These are phyloP conservation scores for Aurelia sp. DNA, from an alignment of 30 jellyfish, hydroid and myxozoan species.

Conservation along the genomic window DNA sequence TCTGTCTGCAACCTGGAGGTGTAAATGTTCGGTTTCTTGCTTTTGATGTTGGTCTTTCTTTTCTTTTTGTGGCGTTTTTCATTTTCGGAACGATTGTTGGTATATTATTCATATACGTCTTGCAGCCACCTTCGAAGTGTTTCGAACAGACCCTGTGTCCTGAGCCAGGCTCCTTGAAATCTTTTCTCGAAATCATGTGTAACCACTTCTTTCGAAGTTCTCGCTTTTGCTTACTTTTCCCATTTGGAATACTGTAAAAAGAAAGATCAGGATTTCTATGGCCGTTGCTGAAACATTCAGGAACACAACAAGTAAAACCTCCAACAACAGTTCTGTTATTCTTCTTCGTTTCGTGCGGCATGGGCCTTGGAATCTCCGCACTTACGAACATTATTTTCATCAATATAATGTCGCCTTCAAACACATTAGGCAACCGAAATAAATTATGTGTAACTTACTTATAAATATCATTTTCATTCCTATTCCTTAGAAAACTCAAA, in stretches of 20 bases:
- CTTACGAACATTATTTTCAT: too few relatives aligned
- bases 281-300: not conserved
- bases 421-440: too few relatives aligned
- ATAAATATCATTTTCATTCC: too few relatives aligned
- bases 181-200: slow-evolving; percentile 17
- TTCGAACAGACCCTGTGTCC: slow-evolving; percentile 57
- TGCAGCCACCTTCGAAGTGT: slow-evolving; percentile 54
- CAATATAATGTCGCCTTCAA: too few relatives aligned
- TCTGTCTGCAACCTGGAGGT: too few relatives aligned
- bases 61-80: not conserved
- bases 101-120: slow-evolving; percentile 42
- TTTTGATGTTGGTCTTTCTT: slow-evolving; percentile 8
- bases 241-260: slow-evolving; percentile 19
- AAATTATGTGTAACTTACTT: too few relatives aligned
- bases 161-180: not conserved
- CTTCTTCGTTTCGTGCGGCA: not conserved
- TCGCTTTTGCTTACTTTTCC: slow-evolving; percentile 11
- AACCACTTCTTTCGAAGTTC: slow-evolving; percentile 35
- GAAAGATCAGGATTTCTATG: slow-evolving; percentile 9
- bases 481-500: too few relatives aligned
- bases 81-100: slow-evolving; percentile 63
- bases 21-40: slow-evolving; percentile 19
- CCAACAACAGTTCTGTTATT: not conserved
- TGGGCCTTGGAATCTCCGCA: not conserved
- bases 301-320: slow-evolving; percentile 8